These are phyloP conservation scores for Ambastaia sidthimunki DNA, from an alignment of 2,797 vertebrate species.

Conservation along the genomic window DNA sequence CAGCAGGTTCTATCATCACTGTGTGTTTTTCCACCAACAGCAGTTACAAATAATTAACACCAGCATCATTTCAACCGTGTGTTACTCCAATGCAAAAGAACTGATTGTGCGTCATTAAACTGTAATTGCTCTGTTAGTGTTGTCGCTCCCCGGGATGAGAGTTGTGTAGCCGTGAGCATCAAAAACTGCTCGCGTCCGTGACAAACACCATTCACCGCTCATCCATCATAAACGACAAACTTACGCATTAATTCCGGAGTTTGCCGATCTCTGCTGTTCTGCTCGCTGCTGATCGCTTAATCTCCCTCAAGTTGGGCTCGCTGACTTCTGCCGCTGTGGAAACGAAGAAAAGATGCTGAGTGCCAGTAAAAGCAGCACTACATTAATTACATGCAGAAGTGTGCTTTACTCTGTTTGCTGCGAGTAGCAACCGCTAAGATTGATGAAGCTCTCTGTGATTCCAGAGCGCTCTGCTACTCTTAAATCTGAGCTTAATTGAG, in stretches of 20 bases:
- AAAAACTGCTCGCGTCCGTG: conserved; percentile 77
- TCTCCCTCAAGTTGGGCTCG: conserved; percentile 65
- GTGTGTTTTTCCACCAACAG: not conserved
- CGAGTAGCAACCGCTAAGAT: conserved; percentile 74
- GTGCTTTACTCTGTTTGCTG: conserved; percentile 80
- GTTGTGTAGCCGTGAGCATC: conserved; percentile 66
- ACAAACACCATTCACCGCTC: conserved; percentile 78
- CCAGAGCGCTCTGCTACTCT: conserved; percentile 77
- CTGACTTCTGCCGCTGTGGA: conserved; percentile 58
- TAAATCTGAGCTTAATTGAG: conserved; percentile 80
- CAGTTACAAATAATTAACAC: conserved; percentile 12
- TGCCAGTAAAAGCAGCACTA: conserved; percentile 75
- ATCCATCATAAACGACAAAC: conserved; percentile 81
- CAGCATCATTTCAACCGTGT: not conserved
- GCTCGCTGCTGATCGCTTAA: conserved; percentile 55
- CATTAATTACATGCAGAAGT: conserved; percentile 85
- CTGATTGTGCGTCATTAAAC: conserved; percentile 69
- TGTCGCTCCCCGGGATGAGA: conserved; percentile 17
- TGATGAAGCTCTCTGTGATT: conserved; percentile 77
- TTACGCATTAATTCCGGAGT: conserved; percentile 81
- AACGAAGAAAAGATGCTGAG: conserved; percentile 80
- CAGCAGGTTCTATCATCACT: not conserved
- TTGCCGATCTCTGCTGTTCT: conserved; percentile 79
- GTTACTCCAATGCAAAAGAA: conserved; percentile 47
- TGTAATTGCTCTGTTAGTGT: conserved; percentile 71